phyloP scores from a whole-genome alignment of 2,888 invertebrate genomes.

The Caenorhabditis parvicauda region DNA sequence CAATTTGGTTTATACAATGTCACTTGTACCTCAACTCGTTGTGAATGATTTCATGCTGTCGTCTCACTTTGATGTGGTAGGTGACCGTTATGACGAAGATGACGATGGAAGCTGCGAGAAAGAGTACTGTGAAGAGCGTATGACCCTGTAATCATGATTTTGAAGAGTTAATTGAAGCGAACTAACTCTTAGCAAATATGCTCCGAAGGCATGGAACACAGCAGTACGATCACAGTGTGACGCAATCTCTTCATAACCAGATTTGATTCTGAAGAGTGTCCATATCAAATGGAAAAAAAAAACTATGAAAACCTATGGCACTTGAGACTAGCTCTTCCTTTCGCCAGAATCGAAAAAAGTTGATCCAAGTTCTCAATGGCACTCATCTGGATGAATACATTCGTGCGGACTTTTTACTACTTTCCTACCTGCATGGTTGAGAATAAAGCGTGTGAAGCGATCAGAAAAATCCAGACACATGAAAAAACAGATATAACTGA shows the following conservation, averaged over 20 bases:
- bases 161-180: not conserved
- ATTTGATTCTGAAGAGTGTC: conserved; percentile 23
- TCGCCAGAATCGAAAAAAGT: conserved; percentile 30
- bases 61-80: conserved; percentile 53
- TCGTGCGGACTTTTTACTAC: not conserved
- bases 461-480: conserved; percentile 56
- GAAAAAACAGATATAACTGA: conserved; percentile 53
- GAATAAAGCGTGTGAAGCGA: conserved; percentile 55
- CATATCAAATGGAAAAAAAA: not conserved
- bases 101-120: conserved; percentile 50
- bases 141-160: conserved; percentile 37
- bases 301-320: conserved; percentile 14
- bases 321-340: conserved; percentile 19
- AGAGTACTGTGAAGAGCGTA: conserved; percentile 57
- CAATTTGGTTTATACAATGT: not conserved
- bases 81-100: conserved; percentile 55
- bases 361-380: conserved; percentile 42
- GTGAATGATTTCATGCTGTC: conserved; percentile 52
- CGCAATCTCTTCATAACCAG: conserved; percentile 54
- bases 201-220: conserved; percentile 55
- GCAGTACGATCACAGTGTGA: conserved; percentile 53
- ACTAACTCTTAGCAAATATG: conserved; percentile 29
- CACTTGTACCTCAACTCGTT: conserved; percentile 30
- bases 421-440: conserved; percentile 53
- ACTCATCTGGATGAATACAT: conserved; percentile 32